These are phyloP conservation scores for Pandemis heparana DNA, from an alignment of 2,888 invertebrate species.

Conservation along the genomic window DNA sequence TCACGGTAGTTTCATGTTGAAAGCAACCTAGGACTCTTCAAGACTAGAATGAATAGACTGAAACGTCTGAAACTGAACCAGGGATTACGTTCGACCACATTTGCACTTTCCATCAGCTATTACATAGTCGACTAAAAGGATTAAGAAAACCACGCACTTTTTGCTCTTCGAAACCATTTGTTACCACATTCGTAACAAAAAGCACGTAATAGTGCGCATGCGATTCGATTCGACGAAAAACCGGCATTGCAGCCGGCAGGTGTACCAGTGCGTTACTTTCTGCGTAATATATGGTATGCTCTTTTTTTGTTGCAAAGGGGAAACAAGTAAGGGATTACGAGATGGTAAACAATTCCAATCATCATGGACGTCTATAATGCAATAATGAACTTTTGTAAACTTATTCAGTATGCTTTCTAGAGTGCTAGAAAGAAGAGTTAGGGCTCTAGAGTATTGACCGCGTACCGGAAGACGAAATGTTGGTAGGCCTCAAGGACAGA, in stretches of 20 bases:
- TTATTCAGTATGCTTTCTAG: too few species aligned
- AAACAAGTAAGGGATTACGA: not conserved
- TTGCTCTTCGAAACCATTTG: slow-evolving; percentile 6
- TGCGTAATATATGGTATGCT: not conserved
- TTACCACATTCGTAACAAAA: slow-evolving; percentile 6
- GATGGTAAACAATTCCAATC: not conserved
- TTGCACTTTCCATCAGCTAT: not conserved
- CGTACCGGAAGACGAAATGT: too few species aligned
- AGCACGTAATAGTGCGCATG: slow-evolving; percentile 21
- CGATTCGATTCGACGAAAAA: slow-evolving; percentile 30
- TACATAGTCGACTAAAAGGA: not conserved
- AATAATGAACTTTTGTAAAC: too few species aligned
- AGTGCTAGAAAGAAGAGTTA: too few species aligned
- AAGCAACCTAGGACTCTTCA: too few species aligned
- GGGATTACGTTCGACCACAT: too few species aligned
- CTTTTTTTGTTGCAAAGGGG: not conserved
- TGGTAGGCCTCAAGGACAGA: too few species aligned
- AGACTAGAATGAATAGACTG: too few species aligned
- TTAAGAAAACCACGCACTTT: slow-evolving; percentile 6
- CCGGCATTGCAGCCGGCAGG: slow-evolving; percentile 38
- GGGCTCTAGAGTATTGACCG: too few species aligned
- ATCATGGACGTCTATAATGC: too few species aligned
- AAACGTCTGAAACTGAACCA: too few species aligned
- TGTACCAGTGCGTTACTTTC: slow-evolving; percentile 39
- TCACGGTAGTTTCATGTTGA: too few species aligned